Base-by-base conservation (phyloP, 2,888 invertebrate species). In the Erebia ligea region DNA sequence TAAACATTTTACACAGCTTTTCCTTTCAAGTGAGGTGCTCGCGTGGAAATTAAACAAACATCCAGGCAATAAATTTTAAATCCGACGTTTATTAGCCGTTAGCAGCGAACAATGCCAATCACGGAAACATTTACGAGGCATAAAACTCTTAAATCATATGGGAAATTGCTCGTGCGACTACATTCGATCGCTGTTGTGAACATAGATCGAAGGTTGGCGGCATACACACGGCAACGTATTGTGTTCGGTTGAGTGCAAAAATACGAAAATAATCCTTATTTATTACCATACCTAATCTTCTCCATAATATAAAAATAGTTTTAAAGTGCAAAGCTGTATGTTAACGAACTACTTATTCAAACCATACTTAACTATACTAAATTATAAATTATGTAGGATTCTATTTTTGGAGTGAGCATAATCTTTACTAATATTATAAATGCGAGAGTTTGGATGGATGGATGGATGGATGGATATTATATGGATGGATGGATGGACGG, bases 61-160 rank as follows among this genome's bases (percentile, higher is more conserved):
- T 59, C 25, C 45, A 57, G 67, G 1, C 13, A 67, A 67, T 67
- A 67, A 74, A 74, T 68, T 19, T 58, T 19, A 59, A 61, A 67
- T 69, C 58, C 15, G 64, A 74, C 63, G 54, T 76, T 76, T 75
- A 78, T 72, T 42, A 56, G 57, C 48, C 63, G 57, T 68, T 62
- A 62, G 61, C 8, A 57, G 64, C 70, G 78, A 83, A 86, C 84
- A 86, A 85, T 83, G 69, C 78, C 79, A 83, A 84, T 84, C 79
- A 83, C 76, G 80, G 77, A 79, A 82, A 82, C 77, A 74, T 83
- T 84, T 81, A 85, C 78, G 76, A 74, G 75, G 71, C 69, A 73
- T 73, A 73, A 62, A 74, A 71, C 73, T 79, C 79, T 78, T 85
- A 81, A 84, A 81, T 82, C 78, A 79, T 65, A 61, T 42, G 50